Evolutionary conservation across 2,888 invertebrate species (phyloP).

Genomic region (Celastrina argiolus): DNA sequence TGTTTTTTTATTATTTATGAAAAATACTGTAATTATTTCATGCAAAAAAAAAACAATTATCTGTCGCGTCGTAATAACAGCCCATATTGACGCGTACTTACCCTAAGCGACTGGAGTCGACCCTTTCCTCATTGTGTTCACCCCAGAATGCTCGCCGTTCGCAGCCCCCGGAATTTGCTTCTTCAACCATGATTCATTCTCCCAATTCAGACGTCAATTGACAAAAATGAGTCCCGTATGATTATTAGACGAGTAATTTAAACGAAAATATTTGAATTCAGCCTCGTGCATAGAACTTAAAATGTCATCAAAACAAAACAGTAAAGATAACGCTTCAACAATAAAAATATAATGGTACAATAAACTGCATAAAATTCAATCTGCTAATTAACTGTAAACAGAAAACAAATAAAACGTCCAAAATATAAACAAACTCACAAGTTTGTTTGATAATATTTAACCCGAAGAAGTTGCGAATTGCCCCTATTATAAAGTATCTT

Average conservation of each 20-base stretch:
- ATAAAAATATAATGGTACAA: neutral
- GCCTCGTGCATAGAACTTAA: neutral
- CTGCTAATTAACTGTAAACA: neutral
- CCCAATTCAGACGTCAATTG: constrained; percentile 60
- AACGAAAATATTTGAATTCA: constrained; percentile 24
- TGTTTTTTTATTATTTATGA: neutral
- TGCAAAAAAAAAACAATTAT: constrained; percentile 55
- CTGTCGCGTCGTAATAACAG: constrained; percentile 66
- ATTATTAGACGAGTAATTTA: constrained; percentile 40
- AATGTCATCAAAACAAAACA: constrained; percentile 3
- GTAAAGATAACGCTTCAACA: neutral
- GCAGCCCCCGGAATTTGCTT: constrained; percentile 75
- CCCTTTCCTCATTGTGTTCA: constrained; percentile 75
- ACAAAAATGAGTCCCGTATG: constrained; percentile 47
- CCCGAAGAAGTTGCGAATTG: neutral
- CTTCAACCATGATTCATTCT: constrained; percentile 74
- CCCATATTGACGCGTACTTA: constrained; percentile 75
- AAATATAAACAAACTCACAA: neutral
- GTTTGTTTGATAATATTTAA: neutral
- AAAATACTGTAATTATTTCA: neutral
- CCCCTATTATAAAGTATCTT: neutral
- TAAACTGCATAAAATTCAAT: neutral
- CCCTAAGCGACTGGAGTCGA: constrained; percentile 66
- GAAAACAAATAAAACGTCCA: neutral
- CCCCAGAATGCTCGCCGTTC: constrained; percentile 73